Percentiles rank a stretch among this genome's conserved stretches.
These are phyloP conservation scores for Synanthedon andrenaeformis DNA, from an alignment of 2,888 invertebrate species.

Conservation along the genomic window DNA sequence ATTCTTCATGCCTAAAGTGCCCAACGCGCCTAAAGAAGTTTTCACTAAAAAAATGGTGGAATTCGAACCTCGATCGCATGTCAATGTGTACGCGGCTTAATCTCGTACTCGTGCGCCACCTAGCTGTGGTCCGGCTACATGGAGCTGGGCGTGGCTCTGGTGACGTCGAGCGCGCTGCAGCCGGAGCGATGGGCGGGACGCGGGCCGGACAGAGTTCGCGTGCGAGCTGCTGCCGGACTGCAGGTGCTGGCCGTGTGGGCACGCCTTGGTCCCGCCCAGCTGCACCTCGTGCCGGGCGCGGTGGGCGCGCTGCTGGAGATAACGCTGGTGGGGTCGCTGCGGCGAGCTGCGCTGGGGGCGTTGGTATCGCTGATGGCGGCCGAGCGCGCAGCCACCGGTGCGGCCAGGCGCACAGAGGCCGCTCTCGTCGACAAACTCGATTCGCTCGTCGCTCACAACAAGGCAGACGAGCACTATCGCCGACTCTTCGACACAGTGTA, in stretches of 20 bases:
- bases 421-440: constrained; percentile 95
- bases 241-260: constrained; percentile 94
- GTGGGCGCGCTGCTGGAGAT: constrained; percentile 95
- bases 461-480: constrained; percentile 93
- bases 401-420: constrained; percentile 91
- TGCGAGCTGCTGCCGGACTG: constrained; percentile 93
- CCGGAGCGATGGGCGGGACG: constrained; percentile 57
- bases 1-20: too few relatives aligned
- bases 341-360: constrained; percentile 91
- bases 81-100: too few relatives aligned
- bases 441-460: constrained; percentile 91
- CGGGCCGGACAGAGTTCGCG: constrained; percentile 71
- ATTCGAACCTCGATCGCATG: too few relatives aligned
- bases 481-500: constrained; percentile 96
- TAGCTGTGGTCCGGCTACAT: constrained; percentile 70
- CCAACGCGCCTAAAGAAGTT: too few relatives aligned
- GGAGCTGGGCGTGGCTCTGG: constrained; percentile 57
- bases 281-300: constrained; percentile 91
- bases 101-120: neutral
- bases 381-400: constrained; percentile 84
- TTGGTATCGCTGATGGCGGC: constrained; percentile 97
- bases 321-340: constrained; percentile 89
- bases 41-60: too few relatives aligned
- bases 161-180: constrained; percentile 49
- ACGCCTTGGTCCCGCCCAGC: constrained; percentile 84